Percentiles rank a stretch among this genome's conserved stretches.
These are phyloP conservation scores for Oxyruncus cristatus DNA, from an alignment of 2,113 vertebrate genomes.

Conservation along the genomic window DNA sequence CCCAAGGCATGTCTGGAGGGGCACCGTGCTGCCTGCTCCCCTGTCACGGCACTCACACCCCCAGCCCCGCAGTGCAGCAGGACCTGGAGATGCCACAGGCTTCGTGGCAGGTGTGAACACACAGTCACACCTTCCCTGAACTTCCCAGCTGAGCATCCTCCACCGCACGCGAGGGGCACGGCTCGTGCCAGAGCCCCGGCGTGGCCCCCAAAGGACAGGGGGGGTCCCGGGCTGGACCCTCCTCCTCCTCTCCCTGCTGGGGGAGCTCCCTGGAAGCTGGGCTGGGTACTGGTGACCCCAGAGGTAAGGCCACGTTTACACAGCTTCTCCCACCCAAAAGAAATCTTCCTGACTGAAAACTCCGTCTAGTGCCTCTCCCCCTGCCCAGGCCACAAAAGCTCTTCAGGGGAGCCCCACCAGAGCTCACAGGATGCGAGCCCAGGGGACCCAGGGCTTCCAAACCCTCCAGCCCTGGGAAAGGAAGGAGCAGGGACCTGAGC, in stretches of 20 bases:
- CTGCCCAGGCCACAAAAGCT: neutral
- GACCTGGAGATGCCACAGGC: rapidly evolving
- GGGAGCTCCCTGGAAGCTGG: neutral
- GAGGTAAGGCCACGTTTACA: neutral
- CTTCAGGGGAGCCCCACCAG: neutral
- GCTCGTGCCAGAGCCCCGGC: neutral
- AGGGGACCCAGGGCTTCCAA: neutral
- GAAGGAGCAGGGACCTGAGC: neutral
- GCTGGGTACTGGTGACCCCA: neutral
- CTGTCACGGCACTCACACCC: neutral
- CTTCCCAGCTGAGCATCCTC: neutral
- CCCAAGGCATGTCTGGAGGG: neutral
- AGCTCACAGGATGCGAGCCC: neutral
- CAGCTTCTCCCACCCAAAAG: neutral
- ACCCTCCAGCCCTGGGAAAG: neutral
- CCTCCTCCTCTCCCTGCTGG: neutral
- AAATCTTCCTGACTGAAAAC: neutral
- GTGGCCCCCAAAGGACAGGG: rapidly evolving
- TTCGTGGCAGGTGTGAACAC: neutral
- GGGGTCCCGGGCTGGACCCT: neutral
- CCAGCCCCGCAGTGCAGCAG: neutral
- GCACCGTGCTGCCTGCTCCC: neutral
- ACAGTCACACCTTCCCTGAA: neutral
- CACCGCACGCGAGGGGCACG: rapidly evolving
- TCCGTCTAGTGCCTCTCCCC: neutral